Percentiles rank a stretch among this genome's conserved stretches.
Conservation (phyloP, 2,888 invertebrate species). For the Machimus atricapillus region DNA sequence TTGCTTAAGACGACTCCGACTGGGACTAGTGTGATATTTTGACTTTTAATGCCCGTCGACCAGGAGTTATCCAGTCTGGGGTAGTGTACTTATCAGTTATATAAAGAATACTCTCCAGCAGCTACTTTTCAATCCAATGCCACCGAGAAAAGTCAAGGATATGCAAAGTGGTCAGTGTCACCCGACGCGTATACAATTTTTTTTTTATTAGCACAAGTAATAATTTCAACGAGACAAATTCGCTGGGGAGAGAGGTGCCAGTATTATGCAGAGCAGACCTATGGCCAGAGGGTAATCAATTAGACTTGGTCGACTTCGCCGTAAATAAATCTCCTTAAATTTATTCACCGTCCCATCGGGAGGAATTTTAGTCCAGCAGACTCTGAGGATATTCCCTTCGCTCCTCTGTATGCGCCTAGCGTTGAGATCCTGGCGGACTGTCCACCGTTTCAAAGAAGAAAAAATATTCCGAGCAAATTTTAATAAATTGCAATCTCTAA, state of each 20-base stretch:
- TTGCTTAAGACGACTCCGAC: background rate
- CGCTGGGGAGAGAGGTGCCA: background rate
- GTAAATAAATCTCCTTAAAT: conserved; percentile 6
- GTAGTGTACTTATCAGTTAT: background rate
- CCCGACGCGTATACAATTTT: background rate
- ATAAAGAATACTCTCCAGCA: background rate
- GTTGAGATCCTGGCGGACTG: background rate
- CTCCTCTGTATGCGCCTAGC: background rate
- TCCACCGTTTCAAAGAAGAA: background rate
- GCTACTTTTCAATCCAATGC: background rate
- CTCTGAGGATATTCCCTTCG: background rate
- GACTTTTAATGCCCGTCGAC: background rate
- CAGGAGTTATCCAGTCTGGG: background rate
- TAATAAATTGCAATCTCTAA: conserved; percentile 12
- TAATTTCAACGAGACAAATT: background rate
- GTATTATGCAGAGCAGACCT: background rate
- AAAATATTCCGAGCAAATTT: conserved; percentile 11
- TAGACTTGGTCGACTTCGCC: background rate
- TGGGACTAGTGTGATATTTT: background rate
- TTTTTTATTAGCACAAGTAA: background rate
- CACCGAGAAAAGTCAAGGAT: background rate
- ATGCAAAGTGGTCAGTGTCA: background rate
- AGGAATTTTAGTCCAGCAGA: background rate
- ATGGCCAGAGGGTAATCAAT: background rate
- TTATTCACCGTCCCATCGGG: background rate